phyloP scores from a whole-genome alignment of 2,797 vertebrate species.

The Chromobotia macracanthus region DNA sequence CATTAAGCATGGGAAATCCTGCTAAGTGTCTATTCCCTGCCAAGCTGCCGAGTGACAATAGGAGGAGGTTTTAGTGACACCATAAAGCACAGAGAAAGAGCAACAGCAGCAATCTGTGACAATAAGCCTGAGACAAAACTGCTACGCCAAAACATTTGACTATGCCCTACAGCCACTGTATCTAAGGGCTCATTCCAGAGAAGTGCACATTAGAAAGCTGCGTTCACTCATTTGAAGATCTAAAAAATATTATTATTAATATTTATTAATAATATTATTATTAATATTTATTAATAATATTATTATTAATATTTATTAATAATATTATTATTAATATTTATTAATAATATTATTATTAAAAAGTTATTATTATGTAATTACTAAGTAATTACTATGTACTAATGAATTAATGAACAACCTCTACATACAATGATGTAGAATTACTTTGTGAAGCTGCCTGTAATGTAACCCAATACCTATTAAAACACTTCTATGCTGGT shows the following conservation, averaged over 20 bases:
- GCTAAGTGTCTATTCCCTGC: slow-evolving; percentile 69
- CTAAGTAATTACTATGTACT: too few species aligned
- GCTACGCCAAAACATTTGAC: slow-evolving; percentile 22
- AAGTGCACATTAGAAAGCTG: neutral
- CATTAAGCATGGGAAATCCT: slow-evolving; percentile 63
- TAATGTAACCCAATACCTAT: neutral
- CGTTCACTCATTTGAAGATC: neutral
- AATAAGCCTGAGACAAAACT: slow-evolving; percentile 28
- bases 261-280: too few species aligned
- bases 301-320: too few species aligned
- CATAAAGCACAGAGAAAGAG: slow-evolving; percentile 66
- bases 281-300: too few species aligned
- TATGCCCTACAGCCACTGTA: slow-evolving; percentile 3
- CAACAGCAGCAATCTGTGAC: slow-evolving; percentile 49
- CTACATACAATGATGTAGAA: neutral
- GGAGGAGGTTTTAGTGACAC: slow-evolving; percentile 66
- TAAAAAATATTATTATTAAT: too few species aligned
- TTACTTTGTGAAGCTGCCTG: neutral
- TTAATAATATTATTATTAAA: too few species aligned
- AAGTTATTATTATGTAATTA: too few species aligned
- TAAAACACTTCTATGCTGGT: neutral
- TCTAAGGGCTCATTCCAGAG: neutral
- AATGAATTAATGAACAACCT: neutral
- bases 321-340: too few species aligned
- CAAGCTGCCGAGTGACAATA: slow-evolving; percentile 65